Percentiles rank a stretch among this genome's conserved stretches.
Evolutionary conservation across 1,140 invertebrate species (phyloP).

Genomic region (Drosophila sulfurigaster): DNA sequence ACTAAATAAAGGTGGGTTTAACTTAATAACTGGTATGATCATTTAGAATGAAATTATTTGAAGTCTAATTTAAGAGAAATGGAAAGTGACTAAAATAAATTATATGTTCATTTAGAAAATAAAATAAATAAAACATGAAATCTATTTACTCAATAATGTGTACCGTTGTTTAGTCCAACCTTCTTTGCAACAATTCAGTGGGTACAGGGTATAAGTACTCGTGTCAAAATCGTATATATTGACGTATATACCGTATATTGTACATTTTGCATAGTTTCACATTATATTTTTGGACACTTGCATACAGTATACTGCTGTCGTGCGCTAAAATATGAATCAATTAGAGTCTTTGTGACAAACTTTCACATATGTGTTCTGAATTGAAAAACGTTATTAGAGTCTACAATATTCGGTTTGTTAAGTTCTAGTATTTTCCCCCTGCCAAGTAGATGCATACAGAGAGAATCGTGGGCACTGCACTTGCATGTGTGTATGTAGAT

Average conservation of each 20-base stretch:
- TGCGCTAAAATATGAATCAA: not conserved
- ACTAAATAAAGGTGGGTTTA: too few relatives aligned
- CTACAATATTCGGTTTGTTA: not conserved
- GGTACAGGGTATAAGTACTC: constrained; percentile 7
- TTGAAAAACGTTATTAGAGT: not conserved
- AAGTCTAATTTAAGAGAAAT: not conserved
- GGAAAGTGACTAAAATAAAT: too few relatives aligned
- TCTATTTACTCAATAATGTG: too few relatives aligned
- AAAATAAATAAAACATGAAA: too few relatives aligned
- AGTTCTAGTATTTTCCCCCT: not conserved
- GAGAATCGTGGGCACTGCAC: not conserved
- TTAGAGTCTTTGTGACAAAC: not conserved
- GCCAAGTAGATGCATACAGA: not conserved
- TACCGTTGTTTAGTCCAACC: not conserved
- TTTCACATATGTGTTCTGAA: not conserved
- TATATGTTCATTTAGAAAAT: too few relatives aligned
- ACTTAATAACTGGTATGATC: too few relatives aligned
- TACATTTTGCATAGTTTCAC: constrained; percentile 1
- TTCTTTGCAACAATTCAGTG: not conserved
- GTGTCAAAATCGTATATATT: constrained; percentile 3
- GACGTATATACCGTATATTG: not conserved
- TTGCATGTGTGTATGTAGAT: constrained; percentile 2
- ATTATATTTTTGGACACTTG: constrained; percentile 9
- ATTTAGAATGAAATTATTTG: not conserved
- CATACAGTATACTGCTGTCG: not conserved